Evolutionary conservation across 2,797 vertebrate genomes (phyloP).

Genomic region (Ciconia nigra): DNA sequence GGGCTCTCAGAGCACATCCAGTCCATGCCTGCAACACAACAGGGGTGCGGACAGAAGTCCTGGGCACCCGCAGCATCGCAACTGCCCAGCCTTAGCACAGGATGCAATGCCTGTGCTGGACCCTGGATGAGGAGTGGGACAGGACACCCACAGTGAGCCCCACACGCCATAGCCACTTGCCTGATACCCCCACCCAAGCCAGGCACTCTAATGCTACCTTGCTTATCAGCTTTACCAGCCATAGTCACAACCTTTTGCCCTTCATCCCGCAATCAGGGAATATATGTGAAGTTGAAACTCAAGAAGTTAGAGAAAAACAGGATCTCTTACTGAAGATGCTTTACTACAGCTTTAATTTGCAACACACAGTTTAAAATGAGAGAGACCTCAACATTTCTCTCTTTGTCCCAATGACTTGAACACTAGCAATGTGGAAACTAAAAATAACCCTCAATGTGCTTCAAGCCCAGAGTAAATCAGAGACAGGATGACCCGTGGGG

Average conservation of each 20-base stretch:
- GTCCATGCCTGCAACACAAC: accelerated
- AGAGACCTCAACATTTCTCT: background rate
- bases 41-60: background rate
- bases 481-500: accelerated
- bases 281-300: background rate
- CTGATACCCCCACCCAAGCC: background rate
- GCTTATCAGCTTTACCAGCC: accelerated
- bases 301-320: background rate
- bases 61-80: background rate
- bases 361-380: background rate
- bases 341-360: background rate
- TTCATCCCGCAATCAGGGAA: background rate
- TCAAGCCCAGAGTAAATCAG: background rate
- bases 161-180: accelerated
- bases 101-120: accelerated
- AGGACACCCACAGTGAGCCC: background rate
- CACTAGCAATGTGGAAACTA: background rate
- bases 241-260: background rate
- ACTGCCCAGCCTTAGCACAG: background rate
- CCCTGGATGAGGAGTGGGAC: background rate
- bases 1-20: accelerated
- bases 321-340: background rate
- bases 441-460: background rate
- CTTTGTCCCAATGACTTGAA: background rate
- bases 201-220: background rate